A percentile compares a stretch with the other conserved stretches of the same genome.
These are phyloP conservation scores for Phanerotoma sp. DNA, from an alignment of 2,888 invertebrate genomes.

Conservation along the genomic window DNA sequence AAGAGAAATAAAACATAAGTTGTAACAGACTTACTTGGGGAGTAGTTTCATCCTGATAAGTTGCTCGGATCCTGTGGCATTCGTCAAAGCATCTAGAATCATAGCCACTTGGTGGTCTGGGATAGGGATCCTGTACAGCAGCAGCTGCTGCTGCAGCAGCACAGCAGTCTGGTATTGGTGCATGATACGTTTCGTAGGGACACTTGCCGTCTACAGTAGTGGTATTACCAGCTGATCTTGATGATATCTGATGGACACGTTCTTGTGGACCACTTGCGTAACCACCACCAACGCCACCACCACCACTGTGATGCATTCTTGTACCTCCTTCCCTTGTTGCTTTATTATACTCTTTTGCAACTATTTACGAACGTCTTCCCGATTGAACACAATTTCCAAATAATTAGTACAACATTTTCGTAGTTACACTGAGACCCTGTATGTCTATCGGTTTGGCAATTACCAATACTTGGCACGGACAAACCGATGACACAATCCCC, in stretches of 20 bases:
- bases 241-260: constrained; percentile 46
- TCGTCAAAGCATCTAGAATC: constrained; percentile 53
- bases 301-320: constrained; percentile 48
- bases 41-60: constrained; percentile 53
- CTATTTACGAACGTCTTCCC: constrained; percentile 9
- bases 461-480: constrained; percentile 24
- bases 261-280: constrained; percentile 53
- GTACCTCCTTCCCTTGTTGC: constrained; percentile 2
- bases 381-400: constrained; percentile 11
- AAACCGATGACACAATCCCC: constrained; percentile 16
- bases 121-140: constrained; percentile 52
- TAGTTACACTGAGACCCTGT: background rate
- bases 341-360: background rate
- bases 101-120: constrained; percentile 57
- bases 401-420: constrained; percentile 6
- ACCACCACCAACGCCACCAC: constrained; percentile 37
- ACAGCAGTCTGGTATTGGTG: constrained; percentile 56
- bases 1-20: background rate
- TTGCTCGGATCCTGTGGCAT: constrained; percentile 48
- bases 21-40: constrained; percentile 45
- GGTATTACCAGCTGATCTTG: constrained; percentile 41
- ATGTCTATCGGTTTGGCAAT: constrained; percentile 22
- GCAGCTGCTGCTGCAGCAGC: constrained; percentile 55
- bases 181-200: constrained; percentile 54
- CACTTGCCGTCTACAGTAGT: constrained; percentile 42